These are phyloP conservation scores for Rousettus madagascariensis DNA, from an alignment of 2,797 vertebrate genomes.

Conservation along the genomic window DNA sequence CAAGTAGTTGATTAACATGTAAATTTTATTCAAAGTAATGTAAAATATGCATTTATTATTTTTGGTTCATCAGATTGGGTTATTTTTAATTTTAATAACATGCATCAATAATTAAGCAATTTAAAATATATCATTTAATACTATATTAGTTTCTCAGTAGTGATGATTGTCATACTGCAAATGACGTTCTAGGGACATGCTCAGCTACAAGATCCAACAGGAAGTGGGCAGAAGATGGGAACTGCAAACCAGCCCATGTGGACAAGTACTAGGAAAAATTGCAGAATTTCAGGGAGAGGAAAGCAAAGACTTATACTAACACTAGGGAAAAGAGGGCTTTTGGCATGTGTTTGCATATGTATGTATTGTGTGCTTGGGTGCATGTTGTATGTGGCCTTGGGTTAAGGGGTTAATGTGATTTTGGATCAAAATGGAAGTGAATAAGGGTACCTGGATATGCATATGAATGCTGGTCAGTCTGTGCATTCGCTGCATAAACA, in stretches of 20 bases:
- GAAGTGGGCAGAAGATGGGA: neutral
- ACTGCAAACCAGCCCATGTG: neutral
- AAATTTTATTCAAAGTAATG: conserved; percentile 66
- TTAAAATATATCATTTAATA: conserved; percentile 72
- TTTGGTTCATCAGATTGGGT: conserved; percentile 71
- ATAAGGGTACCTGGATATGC: neutral
- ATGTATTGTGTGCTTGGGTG: neutral
- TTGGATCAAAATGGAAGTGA: neutral
- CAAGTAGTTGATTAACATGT: conserved; percentile 66
- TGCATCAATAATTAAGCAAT: conserved; percentile 66
- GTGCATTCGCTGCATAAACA: neutral
- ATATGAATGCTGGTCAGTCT: neutral
- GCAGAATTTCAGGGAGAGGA: neutral
- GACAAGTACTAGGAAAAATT: neutral
- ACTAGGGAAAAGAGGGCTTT: neutral
- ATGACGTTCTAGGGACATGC: neutral
- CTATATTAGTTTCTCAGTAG: conserved; percentile 45
- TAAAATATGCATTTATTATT: conserved; percentile 71
- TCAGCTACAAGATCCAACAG: neutral
- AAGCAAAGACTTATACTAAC: neutral
- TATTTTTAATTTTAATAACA: conserved; percentile 75
- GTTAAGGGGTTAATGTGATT: neutral
- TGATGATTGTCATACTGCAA: neutral
- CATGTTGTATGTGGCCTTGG: neutral
- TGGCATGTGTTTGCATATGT: neutral